These are phyloP conservation scores for Donacobius atricapilla DNA, from an alignment of 2,113 vertebrate genomes.

Conservation along the genomic window DNA sequence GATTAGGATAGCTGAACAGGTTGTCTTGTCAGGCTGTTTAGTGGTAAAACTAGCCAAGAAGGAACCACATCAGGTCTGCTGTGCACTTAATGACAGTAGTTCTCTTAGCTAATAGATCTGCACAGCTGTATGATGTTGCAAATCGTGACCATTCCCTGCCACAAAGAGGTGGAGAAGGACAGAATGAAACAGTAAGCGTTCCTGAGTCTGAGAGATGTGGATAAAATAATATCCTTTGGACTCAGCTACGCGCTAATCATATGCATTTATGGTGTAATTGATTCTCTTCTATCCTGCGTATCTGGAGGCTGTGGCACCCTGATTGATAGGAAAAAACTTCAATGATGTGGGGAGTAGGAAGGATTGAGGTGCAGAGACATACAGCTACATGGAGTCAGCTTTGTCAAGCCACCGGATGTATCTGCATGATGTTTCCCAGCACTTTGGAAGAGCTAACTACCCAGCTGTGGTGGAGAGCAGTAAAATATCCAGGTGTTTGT, in stretches of 20 bases:
- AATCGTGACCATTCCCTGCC: not conserved
- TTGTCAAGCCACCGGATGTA: conserved; percentile 13
- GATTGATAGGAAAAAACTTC: conserved; percentile 26
- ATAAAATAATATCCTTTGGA: not conserved
- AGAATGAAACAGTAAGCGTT: not conserved
- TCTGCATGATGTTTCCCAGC: conserved; percentile 31
- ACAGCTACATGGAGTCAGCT: conserved; percentile 38
- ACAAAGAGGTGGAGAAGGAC: not conserved
- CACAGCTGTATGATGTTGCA: not conserved
- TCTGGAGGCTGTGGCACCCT: conserved; percentile 42
- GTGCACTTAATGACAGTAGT: not conserved
- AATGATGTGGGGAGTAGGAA: conserved; percentile 31
- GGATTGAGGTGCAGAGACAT: conserved; percentile 32
- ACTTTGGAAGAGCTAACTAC: conserved; percentile 34
- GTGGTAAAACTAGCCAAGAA: not conserved
- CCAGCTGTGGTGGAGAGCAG: conserved; percentile 15
- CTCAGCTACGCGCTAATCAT: not conserved
- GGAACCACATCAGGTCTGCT: not conserved
- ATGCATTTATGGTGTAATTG: not conserved
- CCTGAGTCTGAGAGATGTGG: not conserved
- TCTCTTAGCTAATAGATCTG: not conserved
- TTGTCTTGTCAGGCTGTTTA: not conserved
- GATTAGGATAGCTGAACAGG: not conserved
- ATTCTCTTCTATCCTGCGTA: conserved; percentile 48
- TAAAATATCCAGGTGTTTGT: conserved; percentile 41